Conservation (phyloP, 2,888 invertebrate genomes). For the Tipula vernalis region DNA sequence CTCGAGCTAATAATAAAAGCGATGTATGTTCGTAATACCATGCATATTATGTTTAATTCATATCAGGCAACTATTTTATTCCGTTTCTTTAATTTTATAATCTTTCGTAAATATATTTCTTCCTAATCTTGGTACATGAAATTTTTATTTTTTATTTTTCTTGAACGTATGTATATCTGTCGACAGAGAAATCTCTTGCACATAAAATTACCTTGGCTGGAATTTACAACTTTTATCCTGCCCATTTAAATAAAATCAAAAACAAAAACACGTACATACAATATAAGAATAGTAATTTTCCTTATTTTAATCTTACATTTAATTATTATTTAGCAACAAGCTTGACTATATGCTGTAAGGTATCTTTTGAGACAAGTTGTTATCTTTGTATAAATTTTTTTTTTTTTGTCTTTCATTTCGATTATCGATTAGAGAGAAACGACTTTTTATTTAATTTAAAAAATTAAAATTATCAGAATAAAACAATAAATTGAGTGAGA, state of each 20-base stretch:
- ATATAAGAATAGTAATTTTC: background rate
- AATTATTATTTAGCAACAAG: background rate
- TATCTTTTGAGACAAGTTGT: slow-evolving; percentile 4
- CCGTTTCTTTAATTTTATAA: background rate
- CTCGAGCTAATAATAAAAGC: background rate
- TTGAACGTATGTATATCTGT: background rate
- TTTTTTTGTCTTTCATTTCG: background rate
- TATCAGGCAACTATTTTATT: background rate
- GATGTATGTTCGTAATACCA: background rate
- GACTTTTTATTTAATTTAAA: background rate
- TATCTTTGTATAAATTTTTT: background rate
- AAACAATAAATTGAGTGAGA: background rate
- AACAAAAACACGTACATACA: background rate
- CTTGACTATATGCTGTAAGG: background rate
- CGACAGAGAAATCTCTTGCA: background rate
- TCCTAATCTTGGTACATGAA: background rate
- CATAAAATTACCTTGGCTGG: background rate
- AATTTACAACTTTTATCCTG: background rate
- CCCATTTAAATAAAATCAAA: background rate
- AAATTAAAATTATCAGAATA: background rate
- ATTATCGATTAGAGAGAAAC: background rate
- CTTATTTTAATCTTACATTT: background rate
- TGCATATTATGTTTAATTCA: background rate
- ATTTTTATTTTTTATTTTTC: no score
- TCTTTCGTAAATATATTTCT: background rate